phyloP scores from a whole-genome alignment of 2,113 vertebrate genomes.

The Oxyura jamaicensis region DNA sequence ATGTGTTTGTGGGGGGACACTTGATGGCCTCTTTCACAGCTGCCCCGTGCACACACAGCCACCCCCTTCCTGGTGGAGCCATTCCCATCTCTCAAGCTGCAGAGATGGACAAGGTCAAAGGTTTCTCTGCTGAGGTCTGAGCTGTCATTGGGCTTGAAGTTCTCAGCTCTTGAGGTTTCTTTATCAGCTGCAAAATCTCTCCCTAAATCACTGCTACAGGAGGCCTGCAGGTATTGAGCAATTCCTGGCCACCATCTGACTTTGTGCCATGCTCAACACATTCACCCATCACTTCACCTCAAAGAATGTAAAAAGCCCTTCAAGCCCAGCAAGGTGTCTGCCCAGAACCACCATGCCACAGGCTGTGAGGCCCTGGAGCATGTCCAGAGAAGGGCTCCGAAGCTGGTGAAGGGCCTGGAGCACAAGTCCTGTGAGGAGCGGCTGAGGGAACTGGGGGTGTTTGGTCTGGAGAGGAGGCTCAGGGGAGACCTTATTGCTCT shows the following conservation, averaged over 20 bases:
- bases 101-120: neutral
- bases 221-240: neutral
- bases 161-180: neutral
- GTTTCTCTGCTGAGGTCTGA: neutral
- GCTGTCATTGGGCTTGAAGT: neutral
- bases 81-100: neutral
- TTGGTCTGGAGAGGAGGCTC: too few species aligned
- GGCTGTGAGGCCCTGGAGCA: neutral
- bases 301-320: neutral
- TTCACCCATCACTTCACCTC: neutral
- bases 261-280: rapidly evolving
- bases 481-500: too few species aligned
- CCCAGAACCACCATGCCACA: neutral
- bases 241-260: neutral
- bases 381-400: too few species aligned
- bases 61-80: neutral
- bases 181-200: neutral
- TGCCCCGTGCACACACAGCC: neutral
- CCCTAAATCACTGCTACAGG: neutral
- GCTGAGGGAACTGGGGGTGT: too few species aligned
- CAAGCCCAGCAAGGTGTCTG: neutral
- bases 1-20: neutral
- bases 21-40: neutral
- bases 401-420: too few species aligned
- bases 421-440: too few species aligned